Conservation (phyloP, 2,888 invertebrate genomes). For the Tuta absoluta region DNA sequence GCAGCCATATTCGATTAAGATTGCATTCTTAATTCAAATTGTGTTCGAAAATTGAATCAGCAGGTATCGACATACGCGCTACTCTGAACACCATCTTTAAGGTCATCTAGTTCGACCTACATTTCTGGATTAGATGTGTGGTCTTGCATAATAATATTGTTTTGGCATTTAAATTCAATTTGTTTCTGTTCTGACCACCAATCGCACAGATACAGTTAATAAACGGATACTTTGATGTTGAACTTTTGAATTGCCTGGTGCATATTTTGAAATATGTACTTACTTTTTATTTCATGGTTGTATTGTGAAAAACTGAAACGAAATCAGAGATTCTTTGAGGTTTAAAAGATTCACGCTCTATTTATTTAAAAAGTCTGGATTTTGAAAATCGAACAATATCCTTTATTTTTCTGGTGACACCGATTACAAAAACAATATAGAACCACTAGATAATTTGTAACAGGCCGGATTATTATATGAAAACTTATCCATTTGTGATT, state of each 20-base stretch:
- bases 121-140: conserved; percentile 52
- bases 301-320: too few relatives aligned
- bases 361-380: too few relatives aligned
- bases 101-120: conserved; percentile 60
- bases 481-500: conserved; percentile 35
- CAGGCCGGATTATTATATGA: conserved; percentile 26
- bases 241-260: too few relatives aligned
- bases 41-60: conserved; percentile 77
- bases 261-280: too few relatives aligned
- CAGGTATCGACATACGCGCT: conserved; percentile 63
- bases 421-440: background rate
- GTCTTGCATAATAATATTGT: conserved; percentile 40
- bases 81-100: conserved; percentile 55
- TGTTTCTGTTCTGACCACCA: conserved; percentile 5
- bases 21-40: conserved; percentile 68
- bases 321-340: too few relatives aligned
- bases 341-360: too few relatives aligned
- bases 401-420: background rate
- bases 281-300: too few relatives aligned
- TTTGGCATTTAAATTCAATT: conserved; percentile 26
- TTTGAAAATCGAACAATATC: too few relatives aligned
- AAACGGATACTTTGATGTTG: background rate
- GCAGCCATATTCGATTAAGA: conserved; percentile 54
- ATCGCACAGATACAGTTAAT: background rate
- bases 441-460: too few relatives aligned